These are phyloP conservation scores for Aviceda subcristata DNA, from an alignment of 2,113 vertebrate species.

Conservation along the genomic window DNA sequence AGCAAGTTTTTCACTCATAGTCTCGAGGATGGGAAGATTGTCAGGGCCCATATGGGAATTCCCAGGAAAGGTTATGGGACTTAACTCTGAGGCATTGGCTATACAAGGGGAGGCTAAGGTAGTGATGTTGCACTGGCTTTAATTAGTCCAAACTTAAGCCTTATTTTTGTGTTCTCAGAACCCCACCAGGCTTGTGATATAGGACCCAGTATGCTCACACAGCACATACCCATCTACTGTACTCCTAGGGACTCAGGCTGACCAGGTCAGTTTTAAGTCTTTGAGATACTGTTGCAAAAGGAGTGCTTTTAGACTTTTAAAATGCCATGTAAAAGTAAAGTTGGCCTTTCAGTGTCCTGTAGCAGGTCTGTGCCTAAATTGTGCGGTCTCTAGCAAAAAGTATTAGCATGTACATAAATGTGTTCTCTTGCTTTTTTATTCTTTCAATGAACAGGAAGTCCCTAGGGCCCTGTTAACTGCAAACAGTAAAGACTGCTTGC, in stretches of 20 bases:
- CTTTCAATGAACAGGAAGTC: neutral
- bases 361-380: neutral
- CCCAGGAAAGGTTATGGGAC: neutral
- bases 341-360: neutral
- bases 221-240: neutral
- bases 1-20: neutral
- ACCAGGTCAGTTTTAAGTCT: neutral
- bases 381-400: neutral
- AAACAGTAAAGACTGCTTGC: neutral
- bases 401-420: conserved; percentile 1
- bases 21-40: neutral
- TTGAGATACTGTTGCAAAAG: neutral
- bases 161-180: neutral
- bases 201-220: neutral
- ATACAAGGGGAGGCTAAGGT: neutral
- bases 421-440: neutral
- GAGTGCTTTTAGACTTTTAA: neutral
- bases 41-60: neutral
- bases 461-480: neutral
- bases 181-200: neutral
- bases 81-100: neutral
- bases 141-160: neutral
- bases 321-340: neutral
- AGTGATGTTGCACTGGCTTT: neutral
- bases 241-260: neutral